Conservation (phyloP, 2,888 invertebrate species). For the Epirrhoe alternata region DNA sequence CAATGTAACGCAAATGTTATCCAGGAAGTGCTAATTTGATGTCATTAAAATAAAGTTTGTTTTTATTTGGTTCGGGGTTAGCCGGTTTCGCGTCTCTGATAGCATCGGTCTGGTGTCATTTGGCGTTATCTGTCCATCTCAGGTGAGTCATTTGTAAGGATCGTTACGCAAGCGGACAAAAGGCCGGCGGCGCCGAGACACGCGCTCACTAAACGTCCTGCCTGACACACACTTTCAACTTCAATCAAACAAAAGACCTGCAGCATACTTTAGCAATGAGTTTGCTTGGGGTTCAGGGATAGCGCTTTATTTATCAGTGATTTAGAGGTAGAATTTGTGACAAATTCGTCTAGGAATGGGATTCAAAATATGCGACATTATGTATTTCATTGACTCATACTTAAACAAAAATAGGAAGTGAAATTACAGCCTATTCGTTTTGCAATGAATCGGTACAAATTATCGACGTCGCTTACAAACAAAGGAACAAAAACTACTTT, state of each 20-base stretch:
- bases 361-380: not conserved
- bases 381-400: not conserved
- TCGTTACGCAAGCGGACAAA: constrained; percentile 51
- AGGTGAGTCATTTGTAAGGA: constrained; percentile 56
- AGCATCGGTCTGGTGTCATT: constrained; percentile 33
- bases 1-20: not conserved
- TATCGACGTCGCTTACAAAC: constrained; percentile 6
- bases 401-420: not conserved
- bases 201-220: constrained; percentile 11
- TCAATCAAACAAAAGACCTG: constrained; percentile 15
- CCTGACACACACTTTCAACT: constrained; percentile 19
- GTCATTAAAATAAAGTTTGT: not conserved
- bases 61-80: not conserved
- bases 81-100: constrained; percentile 6
- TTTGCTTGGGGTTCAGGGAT: not conserved
- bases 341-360: too few relatives aligned
- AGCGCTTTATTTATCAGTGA: not conserved
- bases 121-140: constrained; percentile 52
- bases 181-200: not conserved
- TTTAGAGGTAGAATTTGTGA: not conserved
- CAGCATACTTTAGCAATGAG: constrained; percentile 19
- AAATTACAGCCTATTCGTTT: not conserved
- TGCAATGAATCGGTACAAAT: not conserved
- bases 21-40: not conserved
- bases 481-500: constrained; percentile 2